phyloP scores from a whole-genome alignment of 2,797 vertebrate genomes.

The Thunnus albacares region DNA sequence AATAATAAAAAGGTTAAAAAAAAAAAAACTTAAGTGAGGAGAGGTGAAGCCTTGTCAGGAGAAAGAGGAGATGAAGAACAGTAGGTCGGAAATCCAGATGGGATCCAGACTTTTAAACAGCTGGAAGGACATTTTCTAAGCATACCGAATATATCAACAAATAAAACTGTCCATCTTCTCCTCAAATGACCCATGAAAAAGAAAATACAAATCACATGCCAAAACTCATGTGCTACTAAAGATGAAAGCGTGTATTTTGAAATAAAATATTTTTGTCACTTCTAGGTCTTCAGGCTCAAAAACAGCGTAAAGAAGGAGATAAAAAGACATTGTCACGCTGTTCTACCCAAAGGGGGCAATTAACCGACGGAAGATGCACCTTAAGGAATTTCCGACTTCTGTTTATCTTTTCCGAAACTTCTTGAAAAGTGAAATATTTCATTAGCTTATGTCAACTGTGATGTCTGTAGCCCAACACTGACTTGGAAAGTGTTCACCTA shows the following conservation, averaged over 20 bases:
- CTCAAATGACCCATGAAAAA: constrained; percentile 18
- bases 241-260: constrained; percentile 30
- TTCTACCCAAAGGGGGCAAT: constrained; percentile 46
- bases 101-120: background rate
- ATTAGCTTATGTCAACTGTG: constrained; percentile 52
- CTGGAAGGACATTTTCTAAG: background rate
- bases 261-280: constrained; percentile 36
- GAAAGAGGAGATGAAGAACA: constrained; percentile 5
- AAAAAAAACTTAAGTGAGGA: background rate
- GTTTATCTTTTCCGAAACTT: constrained; percentile 54
- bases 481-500: constrained; percentile 17
- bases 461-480: constrained; percentile 34
- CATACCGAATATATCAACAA: background rate
- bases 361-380: constrained; percentile 40
- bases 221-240: background rate
- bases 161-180: background rate
- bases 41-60: background rate
- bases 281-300: constrained; percentile 25
- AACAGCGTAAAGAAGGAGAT: background rate
- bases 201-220: background rate
- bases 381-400: constrained; percentile 37
- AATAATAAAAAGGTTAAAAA: background rate
- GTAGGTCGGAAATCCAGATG: constrained; percentile 7
- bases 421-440: constrained; percentile 47
- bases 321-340: constrained; percentile 2